Evolutionary conservation across 37 sponge, comb jelly and placozoan genomes (phyloP).

Genomic region (Chondrosia reniformis): DNA sequence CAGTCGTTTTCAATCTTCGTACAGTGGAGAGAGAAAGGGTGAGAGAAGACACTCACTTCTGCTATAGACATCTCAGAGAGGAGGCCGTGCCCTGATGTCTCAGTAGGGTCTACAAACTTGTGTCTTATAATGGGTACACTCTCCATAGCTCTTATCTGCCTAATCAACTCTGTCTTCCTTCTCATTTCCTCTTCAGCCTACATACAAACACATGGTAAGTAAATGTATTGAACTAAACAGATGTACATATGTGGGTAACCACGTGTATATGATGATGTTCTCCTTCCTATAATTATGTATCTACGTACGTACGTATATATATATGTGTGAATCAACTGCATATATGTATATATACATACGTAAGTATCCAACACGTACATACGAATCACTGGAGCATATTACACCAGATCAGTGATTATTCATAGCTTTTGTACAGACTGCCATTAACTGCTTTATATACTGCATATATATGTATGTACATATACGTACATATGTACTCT

Average conservation of each 20-base stretch:
- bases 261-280: not conserved
- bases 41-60: no score
- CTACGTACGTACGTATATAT: not conserved
- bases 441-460: no score
- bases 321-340: not conserved
- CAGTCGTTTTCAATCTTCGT: no score
- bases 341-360: not conserved
- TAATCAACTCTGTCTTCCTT: slow-evolving; percentile 84
- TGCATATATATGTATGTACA: slow-evolving; percentile 13
- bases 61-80: slow-evolving; percentile 94
- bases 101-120: slow-evolving; percentile 91
- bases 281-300: not conserved
- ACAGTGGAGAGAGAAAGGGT: no score
- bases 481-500: slow-evolving; percentile 7
- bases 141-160: slow-evolving; percentile 95
- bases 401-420: no score
- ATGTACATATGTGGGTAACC: no score
- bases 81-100: slow-evolving; percentile 80
- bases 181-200: slow-evolving; percentile 87
- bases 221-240: not conserved
- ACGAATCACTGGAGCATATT: no score
- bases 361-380: no score
- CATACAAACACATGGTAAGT: not conserved
- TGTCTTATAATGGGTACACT: slow-evolving; percentile 72
- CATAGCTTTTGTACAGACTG: no score